Base-by-base conservation (phyloP, 2,113 vertebrate genomes). In the Thalassoma bifasciatum region DNA sequence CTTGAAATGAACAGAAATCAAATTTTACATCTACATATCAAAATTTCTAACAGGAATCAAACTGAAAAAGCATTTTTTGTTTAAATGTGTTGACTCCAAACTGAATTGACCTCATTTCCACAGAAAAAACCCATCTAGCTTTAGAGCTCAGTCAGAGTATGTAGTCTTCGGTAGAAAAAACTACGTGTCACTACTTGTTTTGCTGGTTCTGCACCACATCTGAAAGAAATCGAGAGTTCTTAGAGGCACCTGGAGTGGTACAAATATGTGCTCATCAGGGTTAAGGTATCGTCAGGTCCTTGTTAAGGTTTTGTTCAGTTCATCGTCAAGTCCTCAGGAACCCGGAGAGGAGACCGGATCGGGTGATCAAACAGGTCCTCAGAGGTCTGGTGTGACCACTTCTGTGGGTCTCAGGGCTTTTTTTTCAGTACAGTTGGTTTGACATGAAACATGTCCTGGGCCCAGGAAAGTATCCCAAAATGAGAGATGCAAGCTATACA, bases 191-290 rank as follows among this genome's bases (percentile, higher is more conserved):
- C 89, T 91, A 89, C 89, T 90, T 80, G 82, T 88, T 90, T 92
- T 90, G 89, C 89, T 93, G 92, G 89, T 92, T 91, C 89, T 89
- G 89, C 86, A 92, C 87, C 90, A 90, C 86, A 40, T 90, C 88
- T 86, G 84, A 88, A 88, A 87, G 61, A 87, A 85, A 89, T 90
- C 85, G 88, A 90, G 66, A 90, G 85, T 91, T 89, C 84, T 91
- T 89, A 87, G 89, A 92, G 90, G 90, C 92, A 93, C 92, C 90
- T 88, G 87, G 75, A 90, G 90, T 91, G 86, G 88, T 91, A 92
- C 87, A 92, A 92, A 92, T 88, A 91, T 93, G 90, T 93, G 92
- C 92, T 93, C 92, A 92, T 90, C 85, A 81, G 87, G 88, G 87
- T 91, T 88, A 91, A 90, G 85, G 87, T 90, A 83, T 83, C 66